Evolutionary conservation across 2,797 vertebrate species (phyloP), one percentile per base, ranked within the genome.

Genomic region (Rallus crepitans): DNA sequence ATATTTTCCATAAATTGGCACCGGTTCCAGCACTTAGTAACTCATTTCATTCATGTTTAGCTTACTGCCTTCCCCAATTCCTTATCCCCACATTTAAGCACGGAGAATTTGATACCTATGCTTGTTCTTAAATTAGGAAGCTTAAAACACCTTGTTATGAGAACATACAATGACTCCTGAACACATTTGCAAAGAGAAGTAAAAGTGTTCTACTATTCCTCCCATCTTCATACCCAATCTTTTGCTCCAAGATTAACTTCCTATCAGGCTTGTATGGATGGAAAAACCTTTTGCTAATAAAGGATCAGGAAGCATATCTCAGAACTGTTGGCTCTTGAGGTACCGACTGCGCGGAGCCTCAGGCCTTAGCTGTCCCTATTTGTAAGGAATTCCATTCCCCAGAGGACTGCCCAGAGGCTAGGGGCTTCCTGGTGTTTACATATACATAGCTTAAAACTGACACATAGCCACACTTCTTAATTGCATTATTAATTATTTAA

Each of bases 401-500:
- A 75, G 76, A 48, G 75, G 71, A 47, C 76, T 59, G 73, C 93
- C 84, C 24, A 30, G 61, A 18, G 61, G 45, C 39, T 28, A 7
- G 19, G 75, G 73, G 60, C 39, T 92, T 90, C 87, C 80, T 82
- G 55, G 7, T 65, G 39, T 66, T 94, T 88, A 45, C 66, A 53
- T 23, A 60, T 20, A 33, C 23, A 8, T 78, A 24, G 68, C 76
- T 93, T 66, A 30, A 91, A 75, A 45, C 0, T 81, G 60, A 52
- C 31, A 21, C 52, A 35, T 27, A 82, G 42, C 70, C 70, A 68
- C 77, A 5, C 30, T 81, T 39, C 69, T 78, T 94, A 81, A 92
- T 87, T 94, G 83, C 56, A 2, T 40, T 52, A 50, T 96, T 77
- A 88, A 94, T 94, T 94, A 91, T 89, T 93, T 78, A 90, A 90